Evolutionary conservation across 2,113 vertebrate species (phyloP).

Genomic region (Gracilinanus agilis): DNA sequence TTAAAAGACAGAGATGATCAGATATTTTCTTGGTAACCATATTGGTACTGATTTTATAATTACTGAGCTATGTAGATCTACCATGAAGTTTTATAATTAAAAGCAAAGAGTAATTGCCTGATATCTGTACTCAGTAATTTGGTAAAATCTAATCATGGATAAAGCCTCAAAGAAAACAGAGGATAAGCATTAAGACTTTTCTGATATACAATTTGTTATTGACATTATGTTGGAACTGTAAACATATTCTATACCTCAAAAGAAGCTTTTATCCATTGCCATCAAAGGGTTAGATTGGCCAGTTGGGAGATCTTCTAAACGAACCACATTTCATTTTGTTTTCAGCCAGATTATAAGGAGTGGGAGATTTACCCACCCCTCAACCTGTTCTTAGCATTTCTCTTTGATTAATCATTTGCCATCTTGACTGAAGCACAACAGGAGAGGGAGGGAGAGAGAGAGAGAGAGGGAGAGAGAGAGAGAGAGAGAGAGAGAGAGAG

Average conservation of each 20-base stretch:
- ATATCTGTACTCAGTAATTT: slow-evolving; percentile 71
- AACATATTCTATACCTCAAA: background rate
- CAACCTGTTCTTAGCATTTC: background rate
- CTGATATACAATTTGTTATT: slow-evolving; percentile 60
- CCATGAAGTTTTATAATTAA: slow-evolving; percentile 71
- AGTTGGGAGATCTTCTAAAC: background rate
- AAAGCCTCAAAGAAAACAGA: slow-evolving; percentile 70
- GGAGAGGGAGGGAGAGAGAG: background rate
- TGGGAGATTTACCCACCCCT: background rate
- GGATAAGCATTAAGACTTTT: slow-evolving; percentile 61
- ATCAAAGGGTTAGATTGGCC: background rate
- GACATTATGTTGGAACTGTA: background rate
- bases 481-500: background rate
- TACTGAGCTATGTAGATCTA: slow-evolving; percentile 46
- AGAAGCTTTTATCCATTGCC: slow-evolving; percentile 5
- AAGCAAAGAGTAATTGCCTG: slow-evolving; percentile 76
- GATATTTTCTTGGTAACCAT: background rate
- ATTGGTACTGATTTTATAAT: slow-evolving; percentile 33
- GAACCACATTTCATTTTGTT: slow-evolving; percentile 6
- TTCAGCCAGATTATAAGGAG: background rate
- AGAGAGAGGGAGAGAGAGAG: no score
- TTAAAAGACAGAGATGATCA: slow-evolving; percentile 43
- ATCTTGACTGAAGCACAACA: background rate
- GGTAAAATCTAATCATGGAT: slow-evolving; percentile 77
- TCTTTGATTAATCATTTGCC: background rate